Evolutionary conservation across 2,888 invertebrate species (phyloP).

Genomic region (Caenorhabditis plicata): DNA sequence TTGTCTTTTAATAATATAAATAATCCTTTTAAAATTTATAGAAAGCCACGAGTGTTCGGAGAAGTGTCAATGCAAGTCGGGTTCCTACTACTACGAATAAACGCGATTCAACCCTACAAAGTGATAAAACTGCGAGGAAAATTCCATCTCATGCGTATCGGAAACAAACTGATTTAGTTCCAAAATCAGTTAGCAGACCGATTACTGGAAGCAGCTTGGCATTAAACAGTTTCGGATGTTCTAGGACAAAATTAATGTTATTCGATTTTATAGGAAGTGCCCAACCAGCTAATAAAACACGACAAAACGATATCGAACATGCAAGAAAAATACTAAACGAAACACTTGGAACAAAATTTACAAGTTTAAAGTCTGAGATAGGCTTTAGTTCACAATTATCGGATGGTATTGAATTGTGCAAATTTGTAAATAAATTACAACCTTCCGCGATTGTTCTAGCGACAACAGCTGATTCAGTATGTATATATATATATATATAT

Average conservation of each 20-base stretch:
- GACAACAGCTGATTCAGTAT: constrained; percentile 13
- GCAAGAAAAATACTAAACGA: constrained; percentile 30
- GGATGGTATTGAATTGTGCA: constrained; percentile 28
- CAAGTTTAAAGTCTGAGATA: constrained; percentile 19
- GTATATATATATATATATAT: neutral
- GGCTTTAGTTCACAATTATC: constrained; percentile 25
- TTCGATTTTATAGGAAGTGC: no score
- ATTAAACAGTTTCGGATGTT: constrained; percentile 29
- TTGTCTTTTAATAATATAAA: neutral
- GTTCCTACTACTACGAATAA: no score
- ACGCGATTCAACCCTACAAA: constrained; percentile 16
- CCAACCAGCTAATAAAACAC: no score
- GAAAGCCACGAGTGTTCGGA: no score
- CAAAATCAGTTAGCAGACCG: no score
- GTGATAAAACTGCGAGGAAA: constrained; percentile 5
- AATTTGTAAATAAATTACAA: constrained; percentile 27
- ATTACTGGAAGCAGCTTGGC: constrained; percentile 22
- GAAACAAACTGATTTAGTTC: no score
- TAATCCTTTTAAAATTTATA: neutral
- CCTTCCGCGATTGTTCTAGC: constrained; percentile 16
- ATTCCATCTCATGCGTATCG: no score
- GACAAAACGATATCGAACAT: constrained; percentile 27
- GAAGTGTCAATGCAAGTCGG: constrained; percentile 10
- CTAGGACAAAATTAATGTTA: no score
- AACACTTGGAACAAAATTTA: constrained; percentile 26